A percentile compares a stretch with the other conserved stretches of the same genome.
Evolutionary conservation across 2,797 vertebrate species (phyloP).

Genomic region (Vultur gryphus): DNA sequence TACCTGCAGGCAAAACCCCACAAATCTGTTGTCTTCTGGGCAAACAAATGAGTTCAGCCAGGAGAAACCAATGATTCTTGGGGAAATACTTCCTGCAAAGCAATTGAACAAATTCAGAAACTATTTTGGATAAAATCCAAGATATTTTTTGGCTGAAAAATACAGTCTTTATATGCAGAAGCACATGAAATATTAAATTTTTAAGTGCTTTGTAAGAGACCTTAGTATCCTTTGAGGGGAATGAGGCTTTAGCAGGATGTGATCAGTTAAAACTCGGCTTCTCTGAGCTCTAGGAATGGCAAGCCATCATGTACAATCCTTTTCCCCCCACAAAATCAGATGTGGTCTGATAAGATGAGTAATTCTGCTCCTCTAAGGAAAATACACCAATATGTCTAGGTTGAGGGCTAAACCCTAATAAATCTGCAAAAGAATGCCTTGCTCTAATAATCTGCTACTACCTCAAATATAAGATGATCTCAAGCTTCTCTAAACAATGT

Average conservation of each 20-base stretch:
- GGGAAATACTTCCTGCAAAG: not conserved
- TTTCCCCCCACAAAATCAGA: accelerated
- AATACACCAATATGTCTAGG: not conserved
- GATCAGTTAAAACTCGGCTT: not conserved
- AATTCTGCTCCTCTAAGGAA: not conserved
- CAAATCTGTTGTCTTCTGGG: not conserved
- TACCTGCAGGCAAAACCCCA: not conserved
- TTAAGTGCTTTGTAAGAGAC: not conserved
- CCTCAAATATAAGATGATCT: not conserved
- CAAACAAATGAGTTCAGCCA: not conserved
- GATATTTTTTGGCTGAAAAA: not conserved
- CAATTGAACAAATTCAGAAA: not conserved
- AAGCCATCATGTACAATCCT: not conserved
- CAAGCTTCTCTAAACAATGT: not conserved
- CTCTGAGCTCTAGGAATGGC: not conserved
- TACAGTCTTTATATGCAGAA: not conserved
- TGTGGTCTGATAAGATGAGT: not conserved
- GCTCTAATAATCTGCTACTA: not conserved
- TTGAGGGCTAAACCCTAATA: not conserved
- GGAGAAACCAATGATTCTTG: not conserved
- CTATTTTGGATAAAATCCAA: not conserved
- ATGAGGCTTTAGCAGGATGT: not conserved
- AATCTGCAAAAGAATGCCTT: not conserved
- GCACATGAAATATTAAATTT: too few species aligned
- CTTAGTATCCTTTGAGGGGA: not conserved